Base-by-base conservation (phyloP, 2,113 vertebrate species). In the Rhineura floridana region DNA sequence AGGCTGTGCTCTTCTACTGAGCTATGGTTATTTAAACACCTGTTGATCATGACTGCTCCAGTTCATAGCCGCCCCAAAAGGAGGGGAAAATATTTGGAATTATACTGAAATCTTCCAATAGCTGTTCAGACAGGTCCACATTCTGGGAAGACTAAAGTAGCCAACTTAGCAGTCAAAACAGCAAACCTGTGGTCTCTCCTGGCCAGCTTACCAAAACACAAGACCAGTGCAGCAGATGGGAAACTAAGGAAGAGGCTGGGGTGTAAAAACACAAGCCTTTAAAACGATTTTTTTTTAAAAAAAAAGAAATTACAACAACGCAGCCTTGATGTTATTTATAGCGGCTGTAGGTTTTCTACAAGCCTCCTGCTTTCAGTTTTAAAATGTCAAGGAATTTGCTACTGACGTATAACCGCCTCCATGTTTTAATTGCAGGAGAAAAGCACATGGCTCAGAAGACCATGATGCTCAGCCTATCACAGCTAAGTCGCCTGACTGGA, bases 241-340 rank as follows among this genome's bases (percentile, higher is more conserved):
- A 0, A 0, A 0, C 0, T 19, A n/a, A 83, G 73, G 0, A 55
- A 55, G 50, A 3, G 50, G 50, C 15, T 28, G 33, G 77, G 33
- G 33, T 6, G 33, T 23, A 28, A 62, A 63, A 63, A 63, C 36
- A 13, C 8, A 28, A 36, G 21, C 52, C 55, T 39, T 62, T 39
- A 62, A 81, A 78, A 62, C 5, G 52, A 39, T 23, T 59, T 21
- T 21, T 59, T 50, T 50, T 23, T 23, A 44, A 21, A 44, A 75
- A 55, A 36, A 39, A 80, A 36, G 36, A 12, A 59, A 59, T 39
- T 36, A 55, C 33, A 81, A 12, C 25, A 81, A 81, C 36, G 79
- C 55, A 63, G 55, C 39, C 36, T 81, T 63, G 55, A 23, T 62
- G 33, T 81, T 44, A 81, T 63, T 80, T 80, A 63, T 81, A 10